A percentile compares a stretch with the other conserved stretches of the same genome.
Conservation (phyloP, 2,113 vertebrate genomes). For the Oostethus manadensis region DNA sequence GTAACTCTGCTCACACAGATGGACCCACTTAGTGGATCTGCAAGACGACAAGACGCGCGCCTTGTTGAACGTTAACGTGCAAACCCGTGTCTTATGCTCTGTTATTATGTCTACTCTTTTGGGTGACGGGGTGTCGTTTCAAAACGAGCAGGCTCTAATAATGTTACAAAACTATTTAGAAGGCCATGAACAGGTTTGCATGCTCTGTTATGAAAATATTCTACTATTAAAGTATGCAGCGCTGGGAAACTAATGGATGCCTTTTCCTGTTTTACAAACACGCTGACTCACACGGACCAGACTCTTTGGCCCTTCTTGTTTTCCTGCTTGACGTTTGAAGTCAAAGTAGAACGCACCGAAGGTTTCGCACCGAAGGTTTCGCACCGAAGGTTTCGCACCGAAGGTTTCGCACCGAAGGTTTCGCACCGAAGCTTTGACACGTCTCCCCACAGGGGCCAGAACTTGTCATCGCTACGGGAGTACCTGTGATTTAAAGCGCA, state of each 20-base stretch:
- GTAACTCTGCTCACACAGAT: no score
- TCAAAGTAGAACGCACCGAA: constrained; percentile 48
- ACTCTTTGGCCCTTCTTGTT: constrained; percentile 29
- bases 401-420: constrained; percentile 17
- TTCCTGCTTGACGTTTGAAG: constrained; percentile 51
- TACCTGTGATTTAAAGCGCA: constrained; percentile 39
- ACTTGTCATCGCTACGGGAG: constrained; percentile 52
- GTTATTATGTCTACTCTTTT: no score
- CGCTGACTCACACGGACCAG: constrained; percentile 47
- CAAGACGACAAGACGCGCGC: no score
- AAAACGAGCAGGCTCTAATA: no score
- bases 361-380: constrained; percentile 35
- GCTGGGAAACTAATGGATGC: constrained; percentile 39
- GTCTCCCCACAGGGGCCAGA: constrained; percentile 33
- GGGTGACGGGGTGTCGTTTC: no score
- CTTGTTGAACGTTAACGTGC: no score
- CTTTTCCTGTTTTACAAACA: constrained; percentile 43
- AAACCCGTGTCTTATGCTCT: no score
- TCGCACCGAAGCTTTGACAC: constrained; percentile 29
- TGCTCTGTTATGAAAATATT: no score
- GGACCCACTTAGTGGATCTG: no score
- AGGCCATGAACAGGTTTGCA: no score
- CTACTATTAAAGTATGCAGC: constrained; percentile 26
- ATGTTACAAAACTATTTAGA: no score
- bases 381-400: constrained; percentile 29